Base-by-base conservation (phyloP, 1,140 invertebrate species). In the Drosophila mayri region DNA sequence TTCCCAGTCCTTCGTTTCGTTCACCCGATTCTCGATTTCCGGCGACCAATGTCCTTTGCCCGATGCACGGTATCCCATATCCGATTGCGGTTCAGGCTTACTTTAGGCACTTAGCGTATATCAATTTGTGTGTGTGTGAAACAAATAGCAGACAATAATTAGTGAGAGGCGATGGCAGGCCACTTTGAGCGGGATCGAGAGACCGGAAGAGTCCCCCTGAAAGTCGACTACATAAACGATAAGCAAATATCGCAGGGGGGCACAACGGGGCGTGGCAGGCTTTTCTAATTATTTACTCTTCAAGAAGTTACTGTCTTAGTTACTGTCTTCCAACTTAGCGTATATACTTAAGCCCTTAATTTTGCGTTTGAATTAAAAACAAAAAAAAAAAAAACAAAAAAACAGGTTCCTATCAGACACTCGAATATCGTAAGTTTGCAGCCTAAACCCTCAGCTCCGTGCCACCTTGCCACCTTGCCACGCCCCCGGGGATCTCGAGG, bases 71-170 rank as follows among this genome's bases (percentile, higher is more conserved):
- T 54, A 16, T 65, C 44, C n/a, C 16, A 44, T 22, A 44, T 22
- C 11, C 28, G 40, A 54, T 59, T 67, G 55, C 30, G 43, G 75
- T 44, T 68, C 41, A 44, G 75, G 44, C 52, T 78, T 67, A 71
- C 43, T 78, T 78, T 59, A 78, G 49, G 49, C 47, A 58, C 62
- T 41, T 76, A 79, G 79, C 66, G 73, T 81, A 75, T 65, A 66
- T 65, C 70, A 64, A 79, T 70, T 60, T 79, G 73, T 79, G 78
- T 81, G 76, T 76, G 84, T 88, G 80, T 80, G 76, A 80, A 84
- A 90, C 82, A 88, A 90, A 90, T 88, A 88, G 87, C 88, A 91
- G 87, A 91, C 87, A 91, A 91, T 91, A 91, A 91, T 91, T 91
- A 91, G 82, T 79, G 75, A 77, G 72, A 61, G 72, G 64, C 68